These are phyloP conservation scores for Alloplasta piceator DNA, from an alignment of 2,888 invertebrate species.

Conservation along the genomic window DNA sequence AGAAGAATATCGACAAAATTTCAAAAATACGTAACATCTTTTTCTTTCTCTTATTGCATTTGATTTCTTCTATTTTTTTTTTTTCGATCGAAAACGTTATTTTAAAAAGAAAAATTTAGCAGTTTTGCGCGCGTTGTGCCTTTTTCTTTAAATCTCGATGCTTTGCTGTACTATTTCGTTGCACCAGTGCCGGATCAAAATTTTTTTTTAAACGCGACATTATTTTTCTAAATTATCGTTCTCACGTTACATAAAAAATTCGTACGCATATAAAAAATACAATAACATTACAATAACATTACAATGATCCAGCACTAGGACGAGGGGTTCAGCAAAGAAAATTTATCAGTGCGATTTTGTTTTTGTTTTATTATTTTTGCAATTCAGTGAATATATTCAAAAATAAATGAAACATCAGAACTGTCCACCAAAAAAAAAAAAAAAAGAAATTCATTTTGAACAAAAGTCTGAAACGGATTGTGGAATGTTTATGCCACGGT, in stretches of 20 bases:
- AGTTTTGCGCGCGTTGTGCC: slow-evolving; percentile 29
- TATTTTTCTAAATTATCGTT: not conserved
- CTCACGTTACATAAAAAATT: not conserved
- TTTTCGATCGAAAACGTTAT: slow-evolving; percentile 1
- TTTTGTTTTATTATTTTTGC: slow-evolving; percentile 44
- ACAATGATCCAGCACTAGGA: slow-evolving; percentile 63
- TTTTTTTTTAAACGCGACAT: not conserved
- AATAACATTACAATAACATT: not conserved
- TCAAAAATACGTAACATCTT: not conserved
- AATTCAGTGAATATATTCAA: slow-evolving; percentile 57
- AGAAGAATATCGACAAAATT: not conserved
- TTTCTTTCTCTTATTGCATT: not conserved
- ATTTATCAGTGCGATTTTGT: slow-evolving; percentile 73
- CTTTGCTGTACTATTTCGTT: slow-evolving; percentile 50
- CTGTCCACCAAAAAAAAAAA: slow-evolving; percentile 18
- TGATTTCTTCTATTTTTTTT: not conserved
- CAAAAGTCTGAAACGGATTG: not conserved
- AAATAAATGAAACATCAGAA: slow-evolving; percentile 50
- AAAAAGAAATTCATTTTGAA: not conserved
- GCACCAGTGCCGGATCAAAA: slow-evolving; percentile 60
- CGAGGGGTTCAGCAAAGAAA: slow-evolving; percentile 60
- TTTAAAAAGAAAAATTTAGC: slow-evolving; percentile 2
- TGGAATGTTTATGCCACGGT: not conserved
- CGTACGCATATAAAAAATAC: slow-evolving; percentile 2
- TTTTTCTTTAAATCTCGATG: slow-evolving; percentile 25